Conservation (phyloP, 1,140 invertebrate species). For the Heliconius hewitsoni region DNA sequence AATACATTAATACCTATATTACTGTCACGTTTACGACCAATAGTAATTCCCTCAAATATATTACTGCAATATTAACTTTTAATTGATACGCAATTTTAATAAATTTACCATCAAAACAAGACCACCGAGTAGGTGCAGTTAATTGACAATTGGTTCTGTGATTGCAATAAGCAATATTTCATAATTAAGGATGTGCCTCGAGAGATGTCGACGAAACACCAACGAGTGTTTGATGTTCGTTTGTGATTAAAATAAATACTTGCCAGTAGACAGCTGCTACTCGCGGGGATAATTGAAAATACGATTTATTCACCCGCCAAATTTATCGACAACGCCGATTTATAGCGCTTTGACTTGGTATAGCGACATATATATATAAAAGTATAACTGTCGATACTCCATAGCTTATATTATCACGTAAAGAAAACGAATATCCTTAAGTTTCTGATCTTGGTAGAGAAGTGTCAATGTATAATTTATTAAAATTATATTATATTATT, state of each 20-base stretch:
- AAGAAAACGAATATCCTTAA: too few species aligned
- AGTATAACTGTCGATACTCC: too few species aligned
- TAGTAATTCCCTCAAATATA: background rate
- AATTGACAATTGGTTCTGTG: slow-evolving; percentile 42
- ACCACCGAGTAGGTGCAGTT: slow-evolving; percentile 22
- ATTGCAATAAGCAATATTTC: slow-evolving; percentile 50
- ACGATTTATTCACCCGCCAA: slow-evolving; percentile 75
- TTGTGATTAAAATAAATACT: slow-evolving; percentile 77
- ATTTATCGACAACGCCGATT: slow-evolving; percentile 75
- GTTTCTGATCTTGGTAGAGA: too few species aligned
- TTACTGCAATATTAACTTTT: slow-evolving; percentile 5
- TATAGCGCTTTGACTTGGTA: slow-evolving; percentile 45
- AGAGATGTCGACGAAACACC: slow-evolving; percentile 66
- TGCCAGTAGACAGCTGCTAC: slow-evolving; percentile 74
- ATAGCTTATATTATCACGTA: too few species aligned
- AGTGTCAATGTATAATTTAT: too few species aligned
- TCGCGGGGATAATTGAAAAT: slow-evolving; percentile 75
- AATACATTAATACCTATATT: slow-evolving; percentile 1
- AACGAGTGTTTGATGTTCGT: slow-evolving; percentile 60
- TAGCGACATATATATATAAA: background rate
- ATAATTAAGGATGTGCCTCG: slow-evolving; percentile 64
- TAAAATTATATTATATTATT: too few species aligned
- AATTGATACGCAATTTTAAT: slow-evolving; percentile 13
- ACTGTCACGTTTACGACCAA: background rate
- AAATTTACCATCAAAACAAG: slow-evolving; percentile 15